Base-by-base conservation (phyloP, 2,797 vertebrate genomes). In the Chelmon rostratus region DNA sequence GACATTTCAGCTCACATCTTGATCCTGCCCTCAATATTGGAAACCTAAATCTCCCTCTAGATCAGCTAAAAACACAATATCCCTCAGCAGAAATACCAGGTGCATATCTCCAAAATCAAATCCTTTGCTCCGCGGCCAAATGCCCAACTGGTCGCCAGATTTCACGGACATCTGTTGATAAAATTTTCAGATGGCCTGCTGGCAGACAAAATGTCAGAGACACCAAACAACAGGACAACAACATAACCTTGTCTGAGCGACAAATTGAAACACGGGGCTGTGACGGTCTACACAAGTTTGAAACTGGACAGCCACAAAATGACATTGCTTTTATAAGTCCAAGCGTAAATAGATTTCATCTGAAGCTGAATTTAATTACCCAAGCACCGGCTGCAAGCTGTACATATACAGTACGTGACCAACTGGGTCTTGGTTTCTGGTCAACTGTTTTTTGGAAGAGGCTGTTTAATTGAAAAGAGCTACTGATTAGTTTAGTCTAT, bases 101-200 rank as follows among this genome's bases (percentile, higher is more conserved):
- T 74, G 50, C 69, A 56, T 67, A 76, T 73, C 56, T 73, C 69
- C n/a, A 50, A 78, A 83, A 86, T 81, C 61, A 31, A 87, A 74
- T 83, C 58, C 40, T 62, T 69, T 6, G 3, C 57, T 81, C 75
- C 19, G 21, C 33, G 21, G 64, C 58, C 69, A 70, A 76, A 79
- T 38, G 44, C 53, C 74, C 54, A 72, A 73, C 70, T 72, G 79
- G 44, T 75, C 31, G 0, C 52, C 77, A 73, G 59, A 81, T 83
- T 79, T 78, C 64, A 69, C 37, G 49, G 74, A 64, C 79, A 83
- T 88, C 84, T 79, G 61, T 69, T 79, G 50, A 76, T 79, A 56
- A 63, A 11, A 64, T 73, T 73, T 72, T 76, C n/a, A 64, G 73
- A 83, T 66, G 28, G 61, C 68, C 71, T 53, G 68, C 76, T 52